These are phyloP conservation scores for Xestia c-nigrum DNA, from an alignment of 2,888 invertebrate genomes.

Conservation along the genomic window DNA sequence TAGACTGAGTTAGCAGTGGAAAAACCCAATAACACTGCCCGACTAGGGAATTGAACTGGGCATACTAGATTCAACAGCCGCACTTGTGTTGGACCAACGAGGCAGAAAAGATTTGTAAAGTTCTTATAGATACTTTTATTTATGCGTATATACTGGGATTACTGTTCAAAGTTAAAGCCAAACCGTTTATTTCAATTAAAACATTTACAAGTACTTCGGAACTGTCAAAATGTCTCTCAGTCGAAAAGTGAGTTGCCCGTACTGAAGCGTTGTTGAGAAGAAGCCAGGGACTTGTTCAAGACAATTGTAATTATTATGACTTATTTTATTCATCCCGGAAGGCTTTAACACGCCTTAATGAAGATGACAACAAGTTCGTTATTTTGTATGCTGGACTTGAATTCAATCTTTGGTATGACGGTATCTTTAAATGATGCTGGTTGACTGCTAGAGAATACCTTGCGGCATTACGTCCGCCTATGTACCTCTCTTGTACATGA, in stretches of 20 bases:
- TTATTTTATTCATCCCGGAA: not conserved
- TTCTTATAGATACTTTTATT: not conserved
- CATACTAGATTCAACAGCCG: not conserved
- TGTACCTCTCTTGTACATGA: no score
- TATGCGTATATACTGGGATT: not conserved
- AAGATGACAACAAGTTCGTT: constrained; percentile 11
- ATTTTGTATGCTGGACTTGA: not conserved
- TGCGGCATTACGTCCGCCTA: no score
- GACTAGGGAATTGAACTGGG: not conserved
- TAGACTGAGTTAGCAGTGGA: no score
- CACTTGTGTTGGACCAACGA: not conserved
- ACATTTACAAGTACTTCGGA: constrained; percentile 38
- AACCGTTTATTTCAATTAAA: constrained; percentile 42
- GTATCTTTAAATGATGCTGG: not conserved
- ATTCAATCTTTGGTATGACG: not conserved
- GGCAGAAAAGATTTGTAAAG: not conserved
- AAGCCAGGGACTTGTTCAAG: constrained; percentile 12
- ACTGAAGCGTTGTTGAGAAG: not conserved
- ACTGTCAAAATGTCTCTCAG: constrained; percentile 30
- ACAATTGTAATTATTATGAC: constrained; percentile 25
- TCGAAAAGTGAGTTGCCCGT: constrained; percentile 13
- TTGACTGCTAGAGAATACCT: no score
- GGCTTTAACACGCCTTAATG: constrained; percentile 8
- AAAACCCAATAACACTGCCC: not conserved
- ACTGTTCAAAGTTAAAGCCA: constrained; percentile 3